Base-by-base conservation (phyloP, 2,888 invertebrate species). In the Melolontha melolontha region DNA sequence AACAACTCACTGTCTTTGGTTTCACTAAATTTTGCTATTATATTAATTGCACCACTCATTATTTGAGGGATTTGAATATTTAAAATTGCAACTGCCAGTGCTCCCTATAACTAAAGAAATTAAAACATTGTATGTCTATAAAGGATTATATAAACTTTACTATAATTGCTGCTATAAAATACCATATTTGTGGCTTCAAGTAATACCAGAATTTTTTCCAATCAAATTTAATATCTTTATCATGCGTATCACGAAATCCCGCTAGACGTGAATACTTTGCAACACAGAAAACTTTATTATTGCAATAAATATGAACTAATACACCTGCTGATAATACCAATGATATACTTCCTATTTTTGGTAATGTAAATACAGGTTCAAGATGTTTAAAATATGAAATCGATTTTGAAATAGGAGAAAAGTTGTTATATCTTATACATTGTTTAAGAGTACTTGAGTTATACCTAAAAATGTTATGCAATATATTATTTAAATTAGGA, bases 51-150 rank as follows among this genome's bases (percentile, higher is more conserved):
- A 51, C 89, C 89, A 17, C 96, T 96, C 68, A 97, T 86, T 77
- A 93, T 84, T 67, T 92, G 89, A 0, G 97, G 97, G 76, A 97
- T 94, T 85, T 94, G 90, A 66, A 97, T 93, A 80, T 97, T 97
- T 68, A 96, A 86, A 72, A 93, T 85, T 11, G 97, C 96, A 27
- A 96, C 96, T 63, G 91, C 87, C 66, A 97, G 82, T 2, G 97
- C 96, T 69, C 95, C 94, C 96, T 96, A 84, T 66, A 87, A 88
- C 75, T 72, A 64, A 70, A 69, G 57, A 71, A 66, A 62, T 42
- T 66, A 49, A 64, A 64, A 64, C 52, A 41, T 14, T 68, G 14
- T 11, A 55, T 49, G 22, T 64, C 34, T 29, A 39, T 22, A 42
- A 49, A 54, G 34, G 44, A 41, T 11, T 5, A 65, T 54, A 49